phyloP scores from a whole-genome alignment of 1,140 invertebrate species.

The Pectinophora gossypiella region DNA sequence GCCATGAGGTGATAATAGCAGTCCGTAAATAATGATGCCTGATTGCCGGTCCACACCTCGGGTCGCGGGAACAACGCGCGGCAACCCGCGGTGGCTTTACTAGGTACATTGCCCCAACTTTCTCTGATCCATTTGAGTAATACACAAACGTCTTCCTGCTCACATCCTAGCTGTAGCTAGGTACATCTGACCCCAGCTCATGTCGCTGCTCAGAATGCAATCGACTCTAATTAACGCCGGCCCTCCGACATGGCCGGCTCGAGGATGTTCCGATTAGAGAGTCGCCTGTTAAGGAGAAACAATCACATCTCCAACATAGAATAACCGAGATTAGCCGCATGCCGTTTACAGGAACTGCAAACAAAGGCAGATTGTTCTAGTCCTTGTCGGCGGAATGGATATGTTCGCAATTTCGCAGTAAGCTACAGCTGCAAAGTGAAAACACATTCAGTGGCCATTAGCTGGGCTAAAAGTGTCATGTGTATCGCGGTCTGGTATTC shows the following conservation, averaged over 20 bases:
- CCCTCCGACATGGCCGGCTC: constrained; percentile 20
- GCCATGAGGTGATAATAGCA: constrained; percentile 70
- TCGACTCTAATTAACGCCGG: constrained; percentile 42
- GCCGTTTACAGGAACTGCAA: neutral
- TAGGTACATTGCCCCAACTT: neutral
- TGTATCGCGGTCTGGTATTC: neutral
- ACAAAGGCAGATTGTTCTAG: neutral
- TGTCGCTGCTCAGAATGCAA: constrained; percentile 22
- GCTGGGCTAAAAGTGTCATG: neutral
- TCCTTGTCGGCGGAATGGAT: neutral
- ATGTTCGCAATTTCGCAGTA: neutral
- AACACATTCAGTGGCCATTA: neutral
- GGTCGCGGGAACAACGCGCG: constrained; percentile 21
- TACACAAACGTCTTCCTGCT: constrained; percentile 36
- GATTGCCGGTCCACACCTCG: constrained; percentile 50
- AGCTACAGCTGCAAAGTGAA: neutral
- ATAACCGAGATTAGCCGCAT: constrained; percentile 41
- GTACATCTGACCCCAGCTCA: constrained; percentile 39
- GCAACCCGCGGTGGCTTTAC: neutral
- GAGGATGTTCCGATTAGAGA: constrained; percentile 60
- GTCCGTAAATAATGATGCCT: constrained; percentile 69
- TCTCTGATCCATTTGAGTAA: constrained; percentile 22
- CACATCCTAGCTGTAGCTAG: constrained; percentile 17
- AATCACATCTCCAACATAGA: constrained; percentile 50
- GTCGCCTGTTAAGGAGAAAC: constrained; percentile 57